Percentiles rank a stretch among this genome's conserved stretches.
Evolutionary conservation across 2,888 invertebrate genomes (phyloP).

Genomic region (Heliconius erato): DNA sequence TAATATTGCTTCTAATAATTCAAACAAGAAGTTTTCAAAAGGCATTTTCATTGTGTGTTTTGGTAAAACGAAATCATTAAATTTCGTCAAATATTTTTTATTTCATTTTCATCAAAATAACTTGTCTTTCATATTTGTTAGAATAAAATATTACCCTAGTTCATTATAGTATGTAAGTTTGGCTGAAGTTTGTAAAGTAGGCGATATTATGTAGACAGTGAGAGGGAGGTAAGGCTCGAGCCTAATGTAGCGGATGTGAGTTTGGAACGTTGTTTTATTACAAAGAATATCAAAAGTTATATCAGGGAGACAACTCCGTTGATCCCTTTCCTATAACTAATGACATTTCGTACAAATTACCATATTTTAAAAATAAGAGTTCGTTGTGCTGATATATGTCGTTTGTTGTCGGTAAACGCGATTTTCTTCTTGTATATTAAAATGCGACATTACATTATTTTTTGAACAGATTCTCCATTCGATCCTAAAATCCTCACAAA

Average conservation of each 20-base stretch:
- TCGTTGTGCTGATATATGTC: no score
- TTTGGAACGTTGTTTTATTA: not conserved
- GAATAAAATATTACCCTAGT: not conserved
- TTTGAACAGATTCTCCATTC: no score
- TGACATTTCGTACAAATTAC: not conserved
- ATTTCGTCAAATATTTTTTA: no score
- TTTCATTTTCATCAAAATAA: not conserved
- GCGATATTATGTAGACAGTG: not conserved
- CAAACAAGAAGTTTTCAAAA: not conserved
- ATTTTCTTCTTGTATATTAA: no score
- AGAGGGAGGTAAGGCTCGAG: not conserved
- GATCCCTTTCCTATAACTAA: not conserved
- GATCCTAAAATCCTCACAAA: no score
- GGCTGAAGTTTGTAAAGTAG: not conserved
- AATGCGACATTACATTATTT: no score
- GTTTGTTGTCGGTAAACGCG: no score
- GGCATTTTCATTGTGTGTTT: not conserved
- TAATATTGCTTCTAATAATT: not conserved
- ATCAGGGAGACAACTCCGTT: not conserved
- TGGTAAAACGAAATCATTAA: not conserved
- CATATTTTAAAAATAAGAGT: not conserved
- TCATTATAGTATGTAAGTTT: not conserved
- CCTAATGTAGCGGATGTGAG: slow-evolving; percentile 21
- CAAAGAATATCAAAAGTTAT: not conserved
- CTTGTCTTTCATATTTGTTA: not conserved